A percentile compares a stretch with the other conserved stretches of the same genome.
Conservation (phyloP, 1,140 invertebrate genomes). For the Carposina sasakii region DNA sequence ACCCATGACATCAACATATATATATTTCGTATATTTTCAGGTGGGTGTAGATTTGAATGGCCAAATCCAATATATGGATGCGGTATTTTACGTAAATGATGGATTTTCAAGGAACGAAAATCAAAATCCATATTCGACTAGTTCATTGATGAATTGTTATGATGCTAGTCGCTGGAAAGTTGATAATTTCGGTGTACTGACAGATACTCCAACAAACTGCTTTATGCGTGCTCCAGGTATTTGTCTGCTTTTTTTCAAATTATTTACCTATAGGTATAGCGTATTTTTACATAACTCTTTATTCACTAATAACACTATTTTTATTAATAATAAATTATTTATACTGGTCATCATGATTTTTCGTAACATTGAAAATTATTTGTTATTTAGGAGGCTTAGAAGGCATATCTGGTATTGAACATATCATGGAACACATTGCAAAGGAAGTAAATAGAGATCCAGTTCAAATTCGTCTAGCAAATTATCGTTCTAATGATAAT, state of each 20-base stretch:
- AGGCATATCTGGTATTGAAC: constrained; percentile 78
- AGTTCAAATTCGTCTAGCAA: constrained; percentile 74
- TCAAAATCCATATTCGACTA: constrained; percentile 35
- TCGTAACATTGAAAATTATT: too few relatives aligned
- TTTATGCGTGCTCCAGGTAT: constrained; percentile 49
- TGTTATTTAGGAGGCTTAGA: constrained; percentile 73
- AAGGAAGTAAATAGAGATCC: constrained; percentile 76
- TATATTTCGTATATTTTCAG: constrained; percentile 20
- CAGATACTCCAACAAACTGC: constrained; percentile 71
- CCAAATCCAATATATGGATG: constrained; percentile 75
- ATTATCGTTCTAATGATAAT: constrained; percentile 61
- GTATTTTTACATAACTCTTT: too few relatives aligned
- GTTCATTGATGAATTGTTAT: constrained; percentile 74
- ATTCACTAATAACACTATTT: too few relatives aligned
- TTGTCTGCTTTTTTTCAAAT: too few relatives aligned
- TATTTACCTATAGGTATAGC: too few relatives aligned
- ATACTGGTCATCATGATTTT: too few relatives aligned
- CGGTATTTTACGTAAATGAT: constrained; percentile 74
- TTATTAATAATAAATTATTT: too few relatives aligned
- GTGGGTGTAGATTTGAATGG: constrained; percentile 76
- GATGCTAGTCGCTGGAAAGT: constrained; percentile 24
- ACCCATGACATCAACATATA: too few relatives aligned
- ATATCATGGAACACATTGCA: constrained; percentile 86
- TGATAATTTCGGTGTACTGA: background rate
- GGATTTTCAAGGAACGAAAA: constrained; percentile 75